Conservation (phyloP, 2,888 invertebrate genomes). For the Clanis bilineata region DNA sequence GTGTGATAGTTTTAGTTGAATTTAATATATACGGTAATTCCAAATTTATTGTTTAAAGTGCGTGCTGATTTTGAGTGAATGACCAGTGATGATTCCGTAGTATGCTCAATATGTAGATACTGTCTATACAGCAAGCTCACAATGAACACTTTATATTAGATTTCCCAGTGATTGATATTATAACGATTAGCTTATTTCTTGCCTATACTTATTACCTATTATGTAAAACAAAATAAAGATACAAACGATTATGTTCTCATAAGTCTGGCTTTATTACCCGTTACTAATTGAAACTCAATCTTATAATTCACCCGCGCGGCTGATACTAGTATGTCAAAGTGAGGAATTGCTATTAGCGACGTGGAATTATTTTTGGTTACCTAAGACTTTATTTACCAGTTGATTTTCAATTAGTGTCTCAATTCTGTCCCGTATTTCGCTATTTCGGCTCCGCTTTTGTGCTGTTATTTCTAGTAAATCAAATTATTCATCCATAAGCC, state of each 20-base stretch:
- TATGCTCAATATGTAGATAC: constrained; percentile 22
- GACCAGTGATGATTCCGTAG: constrained; percentile 10
- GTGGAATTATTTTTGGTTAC: too few relatives aligned
- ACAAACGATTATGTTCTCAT: not conserved
- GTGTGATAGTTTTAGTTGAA: constrained; percentile 32
- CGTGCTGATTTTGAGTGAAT: constrained; percentile 25
- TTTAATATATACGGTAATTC: constrained; percentile 28
- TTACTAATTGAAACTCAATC: too few relatives aligned
- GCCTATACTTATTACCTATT: not conserved
- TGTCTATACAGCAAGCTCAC: not conserved
- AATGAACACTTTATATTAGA: not conserved
- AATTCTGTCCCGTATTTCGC: too few relatives aligned
- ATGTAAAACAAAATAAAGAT: not conserved
- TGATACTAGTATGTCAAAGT: too few relatives aligned
- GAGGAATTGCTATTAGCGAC: too few relatives aligned
- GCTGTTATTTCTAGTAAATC: too few relatives aligned
- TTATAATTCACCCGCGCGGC: too few relatives aligned
- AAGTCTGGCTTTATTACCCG: too few relatives aligned
- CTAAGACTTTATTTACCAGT: too few relatives aligned
- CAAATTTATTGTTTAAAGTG: constrained; percentile 29
- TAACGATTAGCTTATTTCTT: not conserved
- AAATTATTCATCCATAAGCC: too few relatives aligned
- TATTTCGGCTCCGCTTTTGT: too few relatives aligned
- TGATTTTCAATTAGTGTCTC: too few relatives aligned
- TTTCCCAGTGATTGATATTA: not conserved